Conservation (phyloP, 1,140 invertebrate species). For the Lamellibrachia luymesi region DNA sequence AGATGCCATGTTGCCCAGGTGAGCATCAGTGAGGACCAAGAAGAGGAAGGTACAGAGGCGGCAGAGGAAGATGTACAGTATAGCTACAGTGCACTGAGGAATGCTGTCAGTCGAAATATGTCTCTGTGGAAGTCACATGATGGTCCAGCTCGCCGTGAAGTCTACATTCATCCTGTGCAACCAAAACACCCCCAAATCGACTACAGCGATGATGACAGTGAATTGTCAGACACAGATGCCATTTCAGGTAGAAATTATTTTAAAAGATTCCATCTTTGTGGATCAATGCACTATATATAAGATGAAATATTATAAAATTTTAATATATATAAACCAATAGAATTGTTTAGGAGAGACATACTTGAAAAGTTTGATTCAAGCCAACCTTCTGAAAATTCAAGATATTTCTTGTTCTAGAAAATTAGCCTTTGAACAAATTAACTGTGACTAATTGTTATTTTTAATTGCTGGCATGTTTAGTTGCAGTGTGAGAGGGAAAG, state of each 20-base stretch:
- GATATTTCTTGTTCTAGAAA: too few relatives aligned
- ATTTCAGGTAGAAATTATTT: background rate
- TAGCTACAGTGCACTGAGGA: slow-evolving; percentile 12
- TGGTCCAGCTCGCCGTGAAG: background rate
- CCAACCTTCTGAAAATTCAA: too few relatives aligned
- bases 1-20: background rate
- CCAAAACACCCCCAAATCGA: background rate
- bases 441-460: background rate
- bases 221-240: background rate
- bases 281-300: background rate
- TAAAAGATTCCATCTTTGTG: background rate
- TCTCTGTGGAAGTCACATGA: slow-evolving; percentile 16
- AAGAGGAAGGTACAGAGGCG: background rate
- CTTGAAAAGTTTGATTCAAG: too few relatives aligned
- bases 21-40: background rate
- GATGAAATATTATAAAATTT: background rate
- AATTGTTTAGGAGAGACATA: too few relatives aligned
- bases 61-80: background rate
- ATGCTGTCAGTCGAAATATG: slow-evolving; percentile 10
- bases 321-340: background rate
- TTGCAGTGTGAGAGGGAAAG: too few relatives aligned
- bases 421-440: too few relatives aligned
- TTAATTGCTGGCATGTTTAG: background rate
- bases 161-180: background rate
- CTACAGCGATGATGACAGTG: background rate